Conservation (phyloP, 2,888 invertebrate species). For the Coremacera marginata region DNA sequence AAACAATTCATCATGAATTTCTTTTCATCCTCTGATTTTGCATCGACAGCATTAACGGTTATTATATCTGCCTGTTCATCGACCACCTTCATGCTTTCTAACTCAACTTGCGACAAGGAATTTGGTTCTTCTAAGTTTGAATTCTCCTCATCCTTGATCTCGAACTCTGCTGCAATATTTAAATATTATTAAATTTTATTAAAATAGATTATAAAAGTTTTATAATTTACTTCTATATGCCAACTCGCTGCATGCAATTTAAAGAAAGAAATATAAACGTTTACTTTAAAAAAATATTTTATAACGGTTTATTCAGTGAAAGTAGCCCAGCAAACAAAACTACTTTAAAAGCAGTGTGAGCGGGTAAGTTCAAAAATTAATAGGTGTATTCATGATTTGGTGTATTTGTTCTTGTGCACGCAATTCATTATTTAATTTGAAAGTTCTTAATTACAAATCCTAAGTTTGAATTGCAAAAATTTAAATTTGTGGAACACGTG, state of each 20-base stretch:
- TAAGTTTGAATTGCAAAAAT: no score
- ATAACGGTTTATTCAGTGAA: not conserved
- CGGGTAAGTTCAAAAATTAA: not conserved
- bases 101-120: not conserved
- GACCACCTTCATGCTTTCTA: slow-evolving; percentile 48
- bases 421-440: no score
- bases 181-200: not conserved
- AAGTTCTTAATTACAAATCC: no score
- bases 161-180: slow-evolving; percentile 9
- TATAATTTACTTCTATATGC: not conserved
- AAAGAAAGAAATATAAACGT: not conserved
- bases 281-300: not conserved
- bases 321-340: not conserved
- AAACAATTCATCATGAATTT: slow-evolving; percentile 49
- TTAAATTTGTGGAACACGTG: no score
- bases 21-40: slow-evolving; percentile 54
- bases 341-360: not conserved
- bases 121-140: not conserved
- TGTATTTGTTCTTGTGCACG: no score
- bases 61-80: slow-evolving; percentile 57
- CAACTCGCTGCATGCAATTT: not conserved
- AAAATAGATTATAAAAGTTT: not conserved
- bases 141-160: not conserved
- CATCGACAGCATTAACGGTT: slow-evolving; percentile 54
- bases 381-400: not conserved